Evolutionary conservation across 2,888 invertebrate species (phyloP).

Genomic region (Brachypalpus laphriformis): DNA sequence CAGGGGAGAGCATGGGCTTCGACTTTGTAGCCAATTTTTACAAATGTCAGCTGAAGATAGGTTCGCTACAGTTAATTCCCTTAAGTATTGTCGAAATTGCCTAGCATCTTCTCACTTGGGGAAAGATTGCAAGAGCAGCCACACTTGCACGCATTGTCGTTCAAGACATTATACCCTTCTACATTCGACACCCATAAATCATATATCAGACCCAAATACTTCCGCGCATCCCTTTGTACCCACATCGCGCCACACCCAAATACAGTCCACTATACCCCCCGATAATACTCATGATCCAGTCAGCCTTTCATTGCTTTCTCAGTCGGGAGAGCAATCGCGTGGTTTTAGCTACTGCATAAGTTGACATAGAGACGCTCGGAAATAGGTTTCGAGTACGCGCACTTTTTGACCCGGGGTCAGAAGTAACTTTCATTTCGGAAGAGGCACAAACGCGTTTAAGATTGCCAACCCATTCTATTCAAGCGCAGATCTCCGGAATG

Average conservation of each 20-base stretch:
- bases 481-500: background rate
- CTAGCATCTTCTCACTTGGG: background rate
- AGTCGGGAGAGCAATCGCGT: background rate
- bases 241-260: too few relatives aligned
- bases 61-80: background rate
- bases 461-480: background rate
- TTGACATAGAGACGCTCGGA: background rate
- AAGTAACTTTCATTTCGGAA: background rate
- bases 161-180: too few relatives aligned
- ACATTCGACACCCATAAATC: too few relatives aligned
- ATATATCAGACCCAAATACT: too few relatives aligned
- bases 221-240: too few relatives aligned
- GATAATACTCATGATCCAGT: background rate
- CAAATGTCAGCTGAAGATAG: background rate
- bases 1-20: background rate
- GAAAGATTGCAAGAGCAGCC: background rate
- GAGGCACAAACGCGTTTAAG: background rate
- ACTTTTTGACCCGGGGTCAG: background rate
- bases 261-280: too few relatives aligned
- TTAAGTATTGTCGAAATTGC: background rate
- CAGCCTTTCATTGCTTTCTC: background rate
- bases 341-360: background rate
- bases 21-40: background rate
- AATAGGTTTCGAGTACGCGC: background rate
- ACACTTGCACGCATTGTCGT: too few relatives aligned